A percentile compares a stretch with the other conserved stretches of the same genome.
Conservation (phyloP, 2,888 invertebrate species). For the Cantharis nigra region DNA sequence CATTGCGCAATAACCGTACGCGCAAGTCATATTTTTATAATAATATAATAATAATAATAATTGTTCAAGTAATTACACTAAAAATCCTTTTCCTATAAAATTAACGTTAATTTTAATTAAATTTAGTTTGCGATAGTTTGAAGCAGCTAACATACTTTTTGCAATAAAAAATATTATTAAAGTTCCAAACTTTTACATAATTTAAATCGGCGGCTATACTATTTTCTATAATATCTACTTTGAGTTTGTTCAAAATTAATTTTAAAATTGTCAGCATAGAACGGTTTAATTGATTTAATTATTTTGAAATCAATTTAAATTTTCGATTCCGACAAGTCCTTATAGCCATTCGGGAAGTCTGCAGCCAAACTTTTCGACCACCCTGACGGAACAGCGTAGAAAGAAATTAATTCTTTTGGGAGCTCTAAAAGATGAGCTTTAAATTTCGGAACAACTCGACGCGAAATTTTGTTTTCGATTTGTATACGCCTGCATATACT, state of each 20-base stretch:
- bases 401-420: neutral
- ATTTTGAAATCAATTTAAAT: neutral
- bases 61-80: neutral
- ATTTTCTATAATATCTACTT: neutral
- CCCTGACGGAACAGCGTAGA: neutral
- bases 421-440: neutral
- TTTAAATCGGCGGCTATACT: neutral
- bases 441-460: neutral
- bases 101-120: neutral
- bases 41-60: neutral
- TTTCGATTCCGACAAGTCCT: neutral
- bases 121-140: neutral
- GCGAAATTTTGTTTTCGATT: neutral
- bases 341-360: neutral
- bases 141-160: neutral
- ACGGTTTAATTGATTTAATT: neutral
- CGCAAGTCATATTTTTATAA: constrained; percentile 18
- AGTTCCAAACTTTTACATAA: neutral
- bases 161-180: neutral
- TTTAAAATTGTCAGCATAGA: neutral
- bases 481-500: neutral
- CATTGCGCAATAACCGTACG: constrained; percentile 25
- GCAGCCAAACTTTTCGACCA: neutral
- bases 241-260: neutral
- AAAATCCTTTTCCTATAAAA: neutral